Evolutionary conservation across 2,113 vertebrate genomes (phyloP), one percentile per base, ranked within the genome.

Genomic region (Columba janthina): DNA sequence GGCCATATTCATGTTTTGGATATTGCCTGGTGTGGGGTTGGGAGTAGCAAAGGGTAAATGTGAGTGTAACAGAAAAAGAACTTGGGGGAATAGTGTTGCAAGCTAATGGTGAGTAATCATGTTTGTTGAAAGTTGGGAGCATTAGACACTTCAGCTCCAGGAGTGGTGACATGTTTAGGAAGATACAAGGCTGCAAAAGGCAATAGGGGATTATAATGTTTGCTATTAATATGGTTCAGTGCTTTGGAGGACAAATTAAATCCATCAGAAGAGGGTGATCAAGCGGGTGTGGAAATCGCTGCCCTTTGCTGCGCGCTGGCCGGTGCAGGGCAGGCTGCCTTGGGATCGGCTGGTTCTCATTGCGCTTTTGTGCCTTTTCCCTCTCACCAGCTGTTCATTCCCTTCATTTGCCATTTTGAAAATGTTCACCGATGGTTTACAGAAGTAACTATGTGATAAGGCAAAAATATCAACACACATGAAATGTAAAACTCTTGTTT

Each of bases 131-230:
- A 76, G 58, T 20, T 90, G 75, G 48, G 32, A 88, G 72, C 79
- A 32, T 44, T 11, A 70, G 56, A 40, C 94, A 54, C 88, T 73
- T 92, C 88, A 77, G 58, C 71, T 53, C 21, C 64, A 29, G 67
- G 69, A 83, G 92, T 93, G 94, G 82, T 96, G 94, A 95, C 90
- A 70, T 46, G 71, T 88, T 92, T 54, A 95, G 88, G 88, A 88
- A 92, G 92, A 90, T 25, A 48, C 9, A 82, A 56, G 75, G 40
- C 65, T 57, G 64, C 79, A 76, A 61, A 88, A 91, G 58, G 92
- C 90, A 70, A 50, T 26, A 76, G 60, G 54, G 79, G 82, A 93
- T 96, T 96, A 92, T 38, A 66, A 50, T 60, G 61, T 85, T 86
- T 94, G 82, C 70, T 96, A 31, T 94, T 91, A 86, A 84, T 89